Conservation (phyloP, 2,113 vertebrate species). For the Corythornis vintsioides region DNA sequence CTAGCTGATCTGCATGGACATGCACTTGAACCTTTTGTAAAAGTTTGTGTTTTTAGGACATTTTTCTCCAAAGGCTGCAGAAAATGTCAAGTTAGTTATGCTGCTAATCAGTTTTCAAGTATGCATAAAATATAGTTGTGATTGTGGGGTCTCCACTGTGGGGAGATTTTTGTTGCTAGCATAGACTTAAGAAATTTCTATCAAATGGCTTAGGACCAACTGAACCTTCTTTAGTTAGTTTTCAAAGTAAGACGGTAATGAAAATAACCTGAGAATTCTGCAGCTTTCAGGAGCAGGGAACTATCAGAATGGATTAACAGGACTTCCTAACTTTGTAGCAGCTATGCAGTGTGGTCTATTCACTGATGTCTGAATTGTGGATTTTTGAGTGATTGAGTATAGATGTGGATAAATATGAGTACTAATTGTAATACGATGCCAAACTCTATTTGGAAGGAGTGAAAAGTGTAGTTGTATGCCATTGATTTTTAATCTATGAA, state of each 20-base stretch:
- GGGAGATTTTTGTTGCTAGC: neutral
- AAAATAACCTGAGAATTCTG: neutral
- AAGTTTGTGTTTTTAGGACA: neutral
- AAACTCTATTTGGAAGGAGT: neutral
- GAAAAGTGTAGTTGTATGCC: neutral
- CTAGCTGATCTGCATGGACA: neutral
- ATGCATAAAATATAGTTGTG: neutral
- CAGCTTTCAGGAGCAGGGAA: neutral
- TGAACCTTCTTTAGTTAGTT: neutral
- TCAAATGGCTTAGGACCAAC: neutral
- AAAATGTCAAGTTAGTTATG: neutral
- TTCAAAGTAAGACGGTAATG: neutral
- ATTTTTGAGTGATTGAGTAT: neutral
- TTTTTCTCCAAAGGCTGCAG: neutral
- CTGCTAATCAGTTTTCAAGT: neutral
- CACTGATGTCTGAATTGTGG: neutral
- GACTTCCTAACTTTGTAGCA: neutral
- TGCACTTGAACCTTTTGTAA: neutral
- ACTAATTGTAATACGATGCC: neutral
- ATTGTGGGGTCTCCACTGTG: neutral
- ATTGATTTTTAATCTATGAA: neutral
- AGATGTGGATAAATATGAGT: neutral
- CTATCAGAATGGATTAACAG: rapidly evolving
- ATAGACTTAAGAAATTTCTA: neutral
- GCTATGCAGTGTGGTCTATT: neutral